Evolutionary conservation across 2,113 vertebrate species (phyloP).

Genomic region (Daphoenositta chrysoptera): DNA sequence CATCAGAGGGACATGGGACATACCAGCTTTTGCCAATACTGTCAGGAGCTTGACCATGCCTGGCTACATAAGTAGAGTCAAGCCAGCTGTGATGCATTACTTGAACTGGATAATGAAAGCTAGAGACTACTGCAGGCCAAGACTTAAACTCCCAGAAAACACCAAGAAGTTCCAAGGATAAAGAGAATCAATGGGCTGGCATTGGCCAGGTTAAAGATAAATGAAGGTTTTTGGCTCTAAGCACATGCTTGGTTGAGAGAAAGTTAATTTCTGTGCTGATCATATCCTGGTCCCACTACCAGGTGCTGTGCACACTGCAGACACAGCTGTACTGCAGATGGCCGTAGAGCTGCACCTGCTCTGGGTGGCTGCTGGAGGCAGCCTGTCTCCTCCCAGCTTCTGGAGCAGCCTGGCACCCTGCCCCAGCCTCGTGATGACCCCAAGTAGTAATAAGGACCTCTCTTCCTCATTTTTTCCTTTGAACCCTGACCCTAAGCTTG

Average conservation of each 20-base stretch:
- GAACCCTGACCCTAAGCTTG: not conserved
- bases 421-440: not conserved
- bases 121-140: not conserved
- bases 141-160: not conserved
- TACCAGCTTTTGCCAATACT: not conserved
- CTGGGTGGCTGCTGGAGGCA: not conserved
- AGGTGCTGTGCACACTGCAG: not conserved
- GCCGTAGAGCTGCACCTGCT: not conserved
- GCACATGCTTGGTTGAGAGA: not conserved
- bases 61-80: not conserved
- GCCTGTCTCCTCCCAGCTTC: not conserved
- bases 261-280: not conserved
- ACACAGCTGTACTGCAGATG: not conserved
- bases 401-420: not conserved
- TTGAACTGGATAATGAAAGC: not conserved
- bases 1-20: not conserved
- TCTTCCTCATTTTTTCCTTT: not conserved
- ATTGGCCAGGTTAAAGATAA: not conserved
- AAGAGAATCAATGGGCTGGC: not conserved
- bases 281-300: not conserved
- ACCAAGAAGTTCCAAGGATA: not conserved
- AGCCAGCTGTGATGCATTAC: accelerated
- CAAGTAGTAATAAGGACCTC: accelerated
- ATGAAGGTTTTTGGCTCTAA: not conserved
- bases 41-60: not conserved